These are phyloP conservation scores for Panthera uncia DNA, from an alignment of 2,113 vertebrate genomes.

Conservation along the genomic window DNA sequence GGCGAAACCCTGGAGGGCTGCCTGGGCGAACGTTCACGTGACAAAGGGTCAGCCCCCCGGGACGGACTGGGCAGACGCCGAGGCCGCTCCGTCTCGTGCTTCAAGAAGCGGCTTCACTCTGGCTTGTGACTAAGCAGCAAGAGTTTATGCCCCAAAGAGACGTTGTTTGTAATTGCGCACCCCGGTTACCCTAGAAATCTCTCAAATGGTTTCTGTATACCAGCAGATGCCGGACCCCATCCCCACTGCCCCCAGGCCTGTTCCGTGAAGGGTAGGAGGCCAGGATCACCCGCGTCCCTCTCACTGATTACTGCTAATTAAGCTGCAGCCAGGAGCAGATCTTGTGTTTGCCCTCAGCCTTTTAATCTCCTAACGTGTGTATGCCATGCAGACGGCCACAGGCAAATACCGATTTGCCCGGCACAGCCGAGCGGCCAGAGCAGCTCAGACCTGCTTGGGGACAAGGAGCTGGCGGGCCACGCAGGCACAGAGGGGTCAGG, in stretches of 20 bases:
- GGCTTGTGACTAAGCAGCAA: constrained; percentile 24
- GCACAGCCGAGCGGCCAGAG: not conserved
- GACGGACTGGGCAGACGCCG: not conserved
- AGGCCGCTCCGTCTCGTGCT: not conserved
- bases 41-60: constrained; percentile 46
- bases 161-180: not conserved
- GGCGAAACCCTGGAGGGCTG: constrained; percentile 19
- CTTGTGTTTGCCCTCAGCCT: not conserved
- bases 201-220: not conserved
- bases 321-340: not conserved
- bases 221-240: not conserved
- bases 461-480: accelerated
- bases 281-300: not conserved
- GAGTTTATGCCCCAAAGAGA: constrained; percentile 15
- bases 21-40: not conserved
- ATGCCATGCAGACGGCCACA: not conserved
- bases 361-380: not conserved
- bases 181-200: not conserved
- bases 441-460: not conserved
- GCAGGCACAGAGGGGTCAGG: accelerated
- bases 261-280: not conserved
- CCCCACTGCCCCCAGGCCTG: not conserved
- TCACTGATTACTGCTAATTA: not conserved
- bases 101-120: not conserved
- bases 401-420: not conserved